Evolutionary conservation across 2,113 vertebrate species (phyloP).

Genomic region (Chinchilla lanigera): DNA sequence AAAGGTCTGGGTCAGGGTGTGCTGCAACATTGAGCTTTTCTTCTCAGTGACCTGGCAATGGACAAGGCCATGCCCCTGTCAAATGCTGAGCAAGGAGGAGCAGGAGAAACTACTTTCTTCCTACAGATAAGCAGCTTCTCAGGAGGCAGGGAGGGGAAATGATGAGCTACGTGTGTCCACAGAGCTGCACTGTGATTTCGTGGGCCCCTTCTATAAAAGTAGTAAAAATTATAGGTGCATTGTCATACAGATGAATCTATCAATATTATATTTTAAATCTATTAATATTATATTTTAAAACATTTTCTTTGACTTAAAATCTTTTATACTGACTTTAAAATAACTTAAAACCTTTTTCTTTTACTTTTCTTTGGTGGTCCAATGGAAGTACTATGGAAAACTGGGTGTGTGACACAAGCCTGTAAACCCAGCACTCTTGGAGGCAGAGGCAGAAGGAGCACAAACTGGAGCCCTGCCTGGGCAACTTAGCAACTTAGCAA

Average conservation of each 20-base stretch:
- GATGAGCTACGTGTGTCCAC: not conserved
- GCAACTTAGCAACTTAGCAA: not conserved
- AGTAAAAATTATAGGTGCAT: not conserved
- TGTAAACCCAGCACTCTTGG: not conserved
- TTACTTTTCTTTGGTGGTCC: not conserved
- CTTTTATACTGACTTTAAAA: slow-evolving; percentile 35
- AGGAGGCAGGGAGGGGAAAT: not conserved
- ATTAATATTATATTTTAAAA: slow-evolving; percentile 5
- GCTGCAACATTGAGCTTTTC: not conserved
- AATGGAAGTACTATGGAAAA: not conserved
- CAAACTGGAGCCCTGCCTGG: not conserved
- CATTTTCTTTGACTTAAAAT: not conserved
- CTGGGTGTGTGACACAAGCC: not conserved
- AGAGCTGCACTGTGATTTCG: not conserved
- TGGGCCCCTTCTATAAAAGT: not conserved
- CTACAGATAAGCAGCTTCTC: not conserved
- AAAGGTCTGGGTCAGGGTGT: not conserved
- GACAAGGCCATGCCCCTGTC: not conserved
- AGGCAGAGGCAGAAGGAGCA: not conserved
- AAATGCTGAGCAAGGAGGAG: not conserved
- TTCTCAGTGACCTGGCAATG: not conserved
- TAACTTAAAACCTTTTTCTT: not conserved
- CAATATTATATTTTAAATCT: slow-evolving; percentile 10
- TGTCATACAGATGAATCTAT: not conserved
- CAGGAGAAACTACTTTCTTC: not conserved